Conservation (phyloP, 2,113 vertebrate genomes). For the Puma concolor region DNA sequence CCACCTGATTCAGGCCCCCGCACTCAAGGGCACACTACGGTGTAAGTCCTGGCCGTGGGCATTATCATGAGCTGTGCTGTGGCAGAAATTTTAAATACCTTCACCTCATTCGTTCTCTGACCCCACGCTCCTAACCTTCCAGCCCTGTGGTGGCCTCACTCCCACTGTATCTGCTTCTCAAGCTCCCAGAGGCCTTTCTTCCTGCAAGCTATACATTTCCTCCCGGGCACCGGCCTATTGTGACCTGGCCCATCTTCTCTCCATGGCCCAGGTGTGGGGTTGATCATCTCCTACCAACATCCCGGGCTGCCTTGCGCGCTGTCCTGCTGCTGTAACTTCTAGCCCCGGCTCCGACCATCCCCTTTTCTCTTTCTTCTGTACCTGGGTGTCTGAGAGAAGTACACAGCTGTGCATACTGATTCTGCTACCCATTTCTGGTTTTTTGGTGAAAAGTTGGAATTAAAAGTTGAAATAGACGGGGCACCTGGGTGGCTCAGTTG, state of each 20-base stretch:
- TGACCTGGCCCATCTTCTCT: background rate
- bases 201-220: accelerated
- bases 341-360: background rate
- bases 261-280: background rate
- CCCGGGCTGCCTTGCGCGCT: background rate
- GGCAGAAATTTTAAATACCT: background rate
- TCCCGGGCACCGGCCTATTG: background rate
- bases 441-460: background rate
- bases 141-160: background rate
- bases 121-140: background rate
- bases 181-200: background rate
- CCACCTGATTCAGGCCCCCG: background rate
- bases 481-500: background rate
- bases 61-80: accelerated
- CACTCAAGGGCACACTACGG: background rate
- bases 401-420: background rate
- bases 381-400: background rate
- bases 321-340: accelerated
- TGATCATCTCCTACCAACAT: accelerated
- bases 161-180: background rate
- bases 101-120: background rate
- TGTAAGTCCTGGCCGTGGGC: background rate
- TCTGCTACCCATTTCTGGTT: background rate
- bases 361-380: background rate
- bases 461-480: background rate